phyloP scores from a whole-genome alignment of 2,113 vertebrate species.

The Mastomys coucha region DNA sequence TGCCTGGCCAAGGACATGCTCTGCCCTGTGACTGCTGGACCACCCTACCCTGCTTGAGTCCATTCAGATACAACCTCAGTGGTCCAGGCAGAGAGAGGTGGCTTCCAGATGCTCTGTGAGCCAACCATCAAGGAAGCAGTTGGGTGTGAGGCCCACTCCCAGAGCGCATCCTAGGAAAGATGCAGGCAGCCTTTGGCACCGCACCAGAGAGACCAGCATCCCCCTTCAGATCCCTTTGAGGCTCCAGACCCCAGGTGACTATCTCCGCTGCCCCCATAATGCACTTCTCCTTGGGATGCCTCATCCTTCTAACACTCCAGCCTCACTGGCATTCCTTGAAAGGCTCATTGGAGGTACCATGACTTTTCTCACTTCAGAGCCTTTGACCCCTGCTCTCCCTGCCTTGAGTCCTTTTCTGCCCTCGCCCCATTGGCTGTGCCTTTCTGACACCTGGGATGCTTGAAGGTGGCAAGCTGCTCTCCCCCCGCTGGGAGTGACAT shows the following conservation, averaged over 20 bases:
- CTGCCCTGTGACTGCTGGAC: neutral
- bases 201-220: neutral
- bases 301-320: neutral
- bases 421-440: neutral
- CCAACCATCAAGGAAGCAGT: neutral
- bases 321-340: neutral
- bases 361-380: neutral
- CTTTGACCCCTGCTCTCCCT: neutral
- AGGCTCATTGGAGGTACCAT: neutral
- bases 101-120: neutral
- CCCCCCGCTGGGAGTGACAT: neutral
- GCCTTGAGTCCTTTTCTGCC: neutral
- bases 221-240: neutral
- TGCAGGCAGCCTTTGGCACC: neutral
- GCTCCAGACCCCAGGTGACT: neutral
- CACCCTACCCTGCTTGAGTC: neutral
- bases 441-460: neutral
- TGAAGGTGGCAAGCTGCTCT: neutral
- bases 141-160: fast-evolving
- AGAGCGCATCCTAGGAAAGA: neutral
- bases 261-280: fast-evolving
- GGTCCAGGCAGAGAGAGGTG: neutral
- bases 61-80: neutral
- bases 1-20: neutral
- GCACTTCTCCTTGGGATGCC: fast-evolving